Evolutionary conservation across 2,888 invertebrate genomes (phyloP).

Genomic region (Xanthorhoe designata): DNA sequence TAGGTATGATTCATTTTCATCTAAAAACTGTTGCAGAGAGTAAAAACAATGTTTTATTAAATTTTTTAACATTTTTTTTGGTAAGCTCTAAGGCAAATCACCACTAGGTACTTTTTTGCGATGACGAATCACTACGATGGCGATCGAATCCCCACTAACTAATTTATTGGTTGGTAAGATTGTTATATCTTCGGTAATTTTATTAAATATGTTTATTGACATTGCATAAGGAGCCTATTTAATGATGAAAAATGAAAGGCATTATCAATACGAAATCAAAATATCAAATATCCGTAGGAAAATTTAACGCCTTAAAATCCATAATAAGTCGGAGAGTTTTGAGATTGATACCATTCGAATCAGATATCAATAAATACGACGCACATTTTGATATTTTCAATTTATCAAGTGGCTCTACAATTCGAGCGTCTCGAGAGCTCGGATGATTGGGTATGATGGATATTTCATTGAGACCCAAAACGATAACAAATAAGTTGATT

Average conservation of each 20-base stretch:
- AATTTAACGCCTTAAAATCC: conserved; percentile 29
- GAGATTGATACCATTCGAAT: conserved; percentile 31
- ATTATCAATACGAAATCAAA: conserved; percentile 8
- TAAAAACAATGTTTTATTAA: no score
- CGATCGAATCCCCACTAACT: no score
- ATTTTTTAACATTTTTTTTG: no score
- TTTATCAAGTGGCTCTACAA: conserved; percentile 29
- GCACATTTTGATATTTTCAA: conserved; percentile 29
- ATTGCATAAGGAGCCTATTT: no score
- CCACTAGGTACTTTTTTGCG: no score
- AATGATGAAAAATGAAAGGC: not conserved
- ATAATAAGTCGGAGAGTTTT: conserved; percentile 33
- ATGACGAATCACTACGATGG: no score
- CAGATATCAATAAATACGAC: conserved; percentile 34
- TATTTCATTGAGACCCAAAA: conserved; percentile 28
- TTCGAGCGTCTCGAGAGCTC: conserved; percentile 21
- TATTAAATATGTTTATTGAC: no score
- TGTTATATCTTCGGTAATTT: no score
- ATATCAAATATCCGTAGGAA: conserved; percentile 40
- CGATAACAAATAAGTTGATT: conserved; percentile 17
- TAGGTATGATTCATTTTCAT: no score
- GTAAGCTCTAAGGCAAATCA: no score
- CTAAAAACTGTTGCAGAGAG: no score
- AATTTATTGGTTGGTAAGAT: no score
- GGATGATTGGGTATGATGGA: conserved; percentile 24